Percentiles rank a stretch among this genome's conserved stretches.
These are phyloP conservation scores for Hermatobates lingyangjiaoensis DNA, from an alignment of 1,140 invertebrate genomes.

Conservation along the genomic window DNA sequence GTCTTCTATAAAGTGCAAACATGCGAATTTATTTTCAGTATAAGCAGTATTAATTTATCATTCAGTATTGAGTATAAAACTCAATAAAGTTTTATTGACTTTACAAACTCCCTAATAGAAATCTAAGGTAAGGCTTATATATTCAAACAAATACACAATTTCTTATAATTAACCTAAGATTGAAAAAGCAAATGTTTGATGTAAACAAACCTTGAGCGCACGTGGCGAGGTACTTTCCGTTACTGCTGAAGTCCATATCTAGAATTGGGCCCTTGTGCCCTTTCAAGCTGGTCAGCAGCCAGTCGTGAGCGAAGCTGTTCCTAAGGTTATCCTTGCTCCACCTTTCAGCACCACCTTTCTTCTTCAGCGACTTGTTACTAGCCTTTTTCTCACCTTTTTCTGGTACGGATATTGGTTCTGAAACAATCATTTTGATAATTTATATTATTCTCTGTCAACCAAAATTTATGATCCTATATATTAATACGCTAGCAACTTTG, in stretches of 20 bases:
- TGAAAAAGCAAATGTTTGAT: conserved; percentile 1
- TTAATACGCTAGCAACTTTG: too few species aligned
- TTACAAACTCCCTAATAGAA: too few species aligned
- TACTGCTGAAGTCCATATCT: conserved; percentile 57
- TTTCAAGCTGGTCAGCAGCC: conserved; percentile 56
- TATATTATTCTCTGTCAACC: too few species aligned
- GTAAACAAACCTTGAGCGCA: conserved; percentile 53
- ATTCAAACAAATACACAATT: background rate
- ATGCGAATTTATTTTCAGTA: too few species aligned
- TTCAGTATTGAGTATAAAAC: too few species aligned
- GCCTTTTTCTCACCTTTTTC: too few species aligned
- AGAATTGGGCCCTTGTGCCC: conserved; percentile 52
- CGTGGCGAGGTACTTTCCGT: conserved; percentile 64
- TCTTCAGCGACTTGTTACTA: conserved; percentile 9
- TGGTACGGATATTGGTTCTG: too few species aligned
- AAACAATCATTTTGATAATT: too few species aligned
- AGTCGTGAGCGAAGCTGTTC: conserved; percentile 23
- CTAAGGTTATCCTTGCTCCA: conserved; percentile 11
- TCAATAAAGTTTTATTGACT: too few species aligned
- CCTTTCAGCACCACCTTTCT: conserved; percentile 12
- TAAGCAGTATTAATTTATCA: too few species aligned
- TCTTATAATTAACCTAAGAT: background rate
- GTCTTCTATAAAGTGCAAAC: too few species aligned
- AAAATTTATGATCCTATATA: too few species aligned
- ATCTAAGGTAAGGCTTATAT: background rate